These are phyloP conservation scores for Elegia similella DNA, from an alignment of 2,888 invertebrate species.

Conservation along the genomic window DNA sequence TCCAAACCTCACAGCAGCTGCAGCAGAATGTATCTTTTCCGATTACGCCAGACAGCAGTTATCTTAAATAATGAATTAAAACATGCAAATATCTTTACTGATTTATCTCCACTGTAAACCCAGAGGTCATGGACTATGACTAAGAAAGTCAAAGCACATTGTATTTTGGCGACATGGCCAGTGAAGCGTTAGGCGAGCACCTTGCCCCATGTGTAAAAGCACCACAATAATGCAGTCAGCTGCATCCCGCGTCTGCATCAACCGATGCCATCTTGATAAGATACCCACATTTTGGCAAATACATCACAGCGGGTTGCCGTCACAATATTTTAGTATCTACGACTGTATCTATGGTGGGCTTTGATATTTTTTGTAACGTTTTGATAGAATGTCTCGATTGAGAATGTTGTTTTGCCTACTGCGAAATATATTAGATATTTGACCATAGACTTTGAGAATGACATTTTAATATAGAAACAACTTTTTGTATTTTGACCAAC, in stretches of 20 bases:
- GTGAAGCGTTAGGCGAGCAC: too few relatives aligned
- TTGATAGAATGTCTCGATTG: background rate
- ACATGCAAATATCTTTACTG: too few relatives aligned
- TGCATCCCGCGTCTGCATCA: slow-evolving; percentile 54
- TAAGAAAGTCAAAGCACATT: too few relatives aligned
- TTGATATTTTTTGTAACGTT: slow-evolving; percentile 42
- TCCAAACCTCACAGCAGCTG: too few relatives aligned
- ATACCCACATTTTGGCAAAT: slow-evolving; percentile 79
- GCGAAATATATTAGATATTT: background rate
- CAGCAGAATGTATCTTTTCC: too few relatives aligned
- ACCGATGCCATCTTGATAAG: slow-evolving; percentile 68
- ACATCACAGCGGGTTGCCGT: slow-evolving; percentile 74
- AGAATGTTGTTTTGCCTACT: background rate
- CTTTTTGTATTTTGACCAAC: background rate
- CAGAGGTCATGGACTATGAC: too few relatives aligned
- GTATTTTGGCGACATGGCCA: too few relatives aligned
- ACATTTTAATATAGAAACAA: slow-evolving; percentile 2
- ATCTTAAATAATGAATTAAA: too few relatives aligned
- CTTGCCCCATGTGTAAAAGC: too few relatives aligned
- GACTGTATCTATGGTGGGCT: slow-evolving; percentile 59
- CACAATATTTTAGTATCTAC: slow-evolving; percentile 78
- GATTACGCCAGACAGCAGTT: too few relatives aligned
- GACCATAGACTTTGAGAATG: background rate
- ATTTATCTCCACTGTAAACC: too few relatives aligned
- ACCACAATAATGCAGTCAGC: slow-evolving; percentile 57